Evolutionary conservation across 2,113 vertebrate species (phyloP).

Genomic region (Nycticryphes semicollaris): DNA sequence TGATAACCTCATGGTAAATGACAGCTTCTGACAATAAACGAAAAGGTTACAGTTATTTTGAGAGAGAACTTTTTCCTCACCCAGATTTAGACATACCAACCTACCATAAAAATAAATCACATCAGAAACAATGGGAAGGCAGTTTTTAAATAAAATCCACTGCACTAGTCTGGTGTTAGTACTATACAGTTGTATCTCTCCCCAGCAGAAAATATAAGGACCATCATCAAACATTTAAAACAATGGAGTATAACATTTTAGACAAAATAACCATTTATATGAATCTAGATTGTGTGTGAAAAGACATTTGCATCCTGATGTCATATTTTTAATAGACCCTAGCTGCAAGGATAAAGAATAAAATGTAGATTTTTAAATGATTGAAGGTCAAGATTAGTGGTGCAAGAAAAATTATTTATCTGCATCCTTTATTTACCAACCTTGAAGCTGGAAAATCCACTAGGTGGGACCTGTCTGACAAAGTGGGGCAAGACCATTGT

Average conservation of each 20-base stretch:
- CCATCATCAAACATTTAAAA: neutral
- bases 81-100: neutral
- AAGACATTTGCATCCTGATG: neutral
- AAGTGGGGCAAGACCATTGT: neutral
- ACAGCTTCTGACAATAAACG: conserved; percentile 32
- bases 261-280: neutral
- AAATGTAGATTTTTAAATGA: neutral
- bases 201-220: neutral
- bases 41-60: conserved; percentile 36
- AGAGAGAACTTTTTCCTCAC: neutral
- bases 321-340: neutral
- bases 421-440: neutral
- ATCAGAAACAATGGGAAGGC: neutral
- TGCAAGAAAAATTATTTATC: neutral
- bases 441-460: neutral
- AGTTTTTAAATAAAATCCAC: neutral
- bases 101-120: neutral
- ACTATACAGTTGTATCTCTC: neutral
- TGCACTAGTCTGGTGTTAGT: neutral
- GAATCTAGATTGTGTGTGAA: neutral
- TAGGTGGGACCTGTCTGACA: neutral
- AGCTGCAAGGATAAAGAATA: neutral
- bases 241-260: neutral
- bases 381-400: neutral
- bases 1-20: conserved; percentile 40